A percentile compares a stretch with the other conserved stretches of the same genome.
phyloP scores from a whole-genome alignment of 2,113 vertebrate species.

The Callospermophilus lateralis region DNA sequence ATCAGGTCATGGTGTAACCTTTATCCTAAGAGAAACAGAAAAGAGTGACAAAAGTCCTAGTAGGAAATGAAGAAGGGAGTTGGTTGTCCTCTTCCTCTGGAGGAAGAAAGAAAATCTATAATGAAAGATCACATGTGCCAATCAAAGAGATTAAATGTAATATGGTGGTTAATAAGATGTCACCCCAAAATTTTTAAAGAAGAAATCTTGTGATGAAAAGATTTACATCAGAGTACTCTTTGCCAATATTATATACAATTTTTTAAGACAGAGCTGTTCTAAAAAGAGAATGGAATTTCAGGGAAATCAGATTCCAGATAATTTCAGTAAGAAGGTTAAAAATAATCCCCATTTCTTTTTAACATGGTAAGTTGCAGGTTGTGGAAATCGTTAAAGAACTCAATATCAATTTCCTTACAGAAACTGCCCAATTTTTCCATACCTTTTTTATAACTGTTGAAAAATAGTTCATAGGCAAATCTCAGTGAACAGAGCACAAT shows the following conservation, averaged over 20 bases:
- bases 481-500: conserved; percentile 66
- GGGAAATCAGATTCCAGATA: conserved; percentile 54
- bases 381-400: conserved; percentile 67
- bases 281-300: conserved; percentile 73
- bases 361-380: conserved; percentile 40
- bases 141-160: background rate
- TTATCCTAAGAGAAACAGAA: background rate
- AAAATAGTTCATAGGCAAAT: conserved; percentile 64
- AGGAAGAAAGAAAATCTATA: background rate
- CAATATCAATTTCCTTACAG: conserved; percentile 68
- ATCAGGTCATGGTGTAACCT: background rate
- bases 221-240: conserved; percentile 37
- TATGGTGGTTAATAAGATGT: background rate
- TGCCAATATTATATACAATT: conserved; percentile 59
- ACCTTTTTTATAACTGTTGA: conserved; percentile 60
- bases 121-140: background rate
- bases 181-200: conserved; percentile 32
- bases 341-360: conserved; percentile 4
- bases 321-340: conserved; percentile 69
- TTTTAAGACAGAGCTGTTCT: conserved; percentile 44
- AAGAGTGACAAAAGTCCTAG: background rate
- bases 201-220: background rate
- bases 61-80: background rate
- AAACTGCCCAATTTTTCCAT: conserved; percentile 63
- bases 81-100: background rate